Evolutionary conservation across 1,140 invertebrate species (phyloP).

Genomic region (Cydia fagiglandana): DNA sequence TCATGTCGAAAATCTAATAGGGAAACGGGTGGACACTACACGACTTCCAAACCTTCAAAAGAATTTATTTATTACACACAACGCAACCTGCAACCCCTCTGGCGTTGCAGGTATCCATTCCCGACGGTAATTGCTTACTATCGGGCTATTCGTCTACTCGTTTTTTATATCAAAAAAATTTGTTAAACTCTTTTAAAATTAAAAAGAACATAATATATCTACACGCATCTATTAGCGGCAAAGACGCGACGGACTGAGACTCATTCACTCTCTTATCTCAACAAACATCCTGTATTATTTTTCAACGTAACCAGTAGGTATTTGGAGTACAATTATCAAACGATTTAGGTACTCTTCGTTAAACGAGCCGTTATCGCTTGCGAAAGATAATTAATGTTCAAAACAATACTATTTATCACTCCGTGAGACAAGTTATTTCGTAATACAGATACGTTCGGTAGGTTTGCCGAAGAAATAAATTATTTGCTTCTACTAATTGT

Average conservation of each 20-base stretch:
- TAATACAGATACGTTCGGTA: slow-evolving; percentile 43
- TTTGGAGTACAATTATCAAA: slow-evolving; percentile 44
- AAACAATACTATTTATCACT: slow-evolving; percentile 63
- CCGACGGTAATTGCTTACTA: too few relatives aligned
- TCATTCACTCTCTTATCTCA: slow-evolving; percentile 65
- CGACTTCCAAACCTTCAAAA: too few relatives aligned
- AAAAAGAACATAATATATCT: too few relatives aligned
- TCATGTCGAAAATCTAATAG: too few relatives aligned
- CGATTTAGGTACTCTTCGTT: slow-evolving; percentile 48
- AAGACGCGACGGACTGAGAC: slow-evolving; percentile 1
- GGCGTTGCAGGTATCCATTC: too few relatives aligned
- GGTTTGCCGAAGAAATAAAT: not conserved
- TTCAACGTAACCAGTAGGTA: slow-evolving; percentile 41
- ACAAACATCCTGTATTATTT: slow-evolving; percentile 68
- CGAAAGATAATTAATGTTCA: slow-evolving; percentile 62
- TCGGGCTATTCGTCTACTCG: too few relatives aligned
- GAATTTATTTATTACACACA: too few relatives aligned
- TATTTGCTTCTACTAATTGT: not conserved
- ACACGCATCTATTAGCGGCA: not conserved
- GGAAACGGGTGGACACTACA: too few relatives aligned
- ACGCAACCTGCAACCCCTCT: too few relatives aligned
- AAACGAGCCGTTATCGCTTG: slow-evolving; percentile 56
- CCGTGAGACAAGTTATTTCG: slow-evolving; percentile 57
- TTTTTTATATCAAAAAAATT: too few relatives aligned
- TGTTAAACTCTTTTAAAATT: too few relatives aligned